These are phyloP conservation scores for Hirtodrosophila histrioides DNA, from an alignment of 2,888 invertebrate genomes.

Conservation along the genomic window DNA sequence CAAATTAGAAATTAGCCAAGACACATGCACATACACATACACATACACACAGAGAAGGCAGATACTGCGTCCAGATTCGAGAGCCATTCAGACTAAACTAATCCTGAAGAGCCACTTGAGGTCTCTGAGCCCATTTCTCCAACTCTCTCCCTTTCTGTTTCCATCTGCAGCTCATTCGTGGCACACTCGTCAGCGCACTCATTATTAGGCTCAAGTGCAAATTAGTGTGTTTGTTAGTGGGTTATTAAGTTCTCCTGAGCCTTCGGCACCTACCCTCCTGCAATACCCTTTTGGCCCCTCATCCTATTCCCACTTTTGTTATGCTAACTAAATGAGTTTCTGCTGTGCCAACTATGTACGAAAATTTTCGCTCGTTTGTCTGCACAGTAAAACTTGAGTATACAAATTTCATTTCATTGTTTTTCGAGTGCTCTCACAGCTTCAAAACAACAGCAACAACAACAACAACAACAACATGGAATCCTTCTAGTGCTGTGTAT, in stretches of 20 bases:
- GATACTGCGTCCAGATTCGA: slow-evolving; percentile 53
- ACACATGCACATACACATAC: slow-evolving; percentile 18
- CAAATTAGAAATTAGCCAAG: slow-evolving; percentile 77
- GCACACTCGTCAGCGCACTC: slow-evolving; percentile 77
- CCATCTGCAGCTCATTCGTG: slow-evolving; percentile 56
- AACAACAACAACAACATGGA: slow-evolving; percentile 7
- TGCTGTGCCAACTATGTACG: slow-evolving; percentile 40
- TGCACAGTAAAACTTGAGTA: slow-evolving; percentile 77
- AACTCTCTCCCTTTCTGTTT: background rate
- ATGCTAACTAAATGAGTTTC: slow-evolving; percentile 79
- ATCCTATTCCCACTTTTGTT: slow-evolving; percentile 52
- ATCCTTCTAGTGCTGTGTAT: no score
- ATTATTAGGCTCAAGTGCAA: slow-evolving; percentile 81
- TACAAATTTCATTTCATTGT: slow-evolving; percentile 80
- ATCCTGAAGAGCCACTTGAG: slow-evolving; percentile 56
- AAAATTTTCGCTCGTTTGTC: slow-evolving; percentile 56
- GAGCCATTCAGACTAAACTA: slow-evolving; percentile 49
- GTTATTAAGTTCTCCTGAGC: slow-evolving; percentile 69
- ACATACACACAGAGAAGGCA: slow-evolving; percentile 17
- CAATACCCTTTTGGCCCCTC: background rate
- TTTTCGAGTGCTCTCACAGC: slow-evolving; percentile 72
- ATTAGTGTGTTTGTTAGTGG: slow-evolving; percentile 81
- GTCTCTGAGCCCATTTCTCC: slow-evolving; percentile 14
- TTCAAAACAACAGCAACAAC: slow-evolving; percentile 13
- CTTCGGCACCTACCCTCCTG: slow-evolving; percentile 3